Evolutionary conservation across 2,113 vertebrate species (phyloP).

Genomic region (Platysteira castanea): DNA sequence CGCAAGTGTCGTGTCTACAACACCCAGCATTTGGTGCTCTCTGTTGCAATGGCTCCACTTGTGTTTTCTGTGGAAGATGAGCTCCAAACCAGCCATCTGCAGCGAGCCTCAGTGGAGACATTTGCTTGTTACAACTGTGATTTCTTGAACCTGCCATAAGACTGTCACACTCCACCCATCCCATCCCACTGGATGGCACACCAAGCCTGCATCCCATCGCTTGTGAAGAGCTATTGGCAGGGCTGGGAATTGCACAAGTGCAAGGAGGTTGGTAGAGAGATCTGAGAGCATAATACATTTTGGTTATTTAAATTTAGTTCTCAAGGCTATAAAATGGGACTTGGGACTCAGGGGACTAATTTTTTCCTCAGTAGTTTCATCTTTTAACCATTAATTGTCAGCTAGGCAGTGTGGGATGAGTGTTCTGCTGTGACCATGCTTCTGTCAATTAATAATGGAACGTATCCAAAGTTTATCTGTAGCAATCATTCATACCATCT

Average conservation of each 20-base stretch:
- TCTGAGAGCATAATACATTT: constrained; percentile 34
- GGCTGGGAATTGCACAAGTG: not conserved
- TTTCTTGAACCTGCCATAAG: constrained; percentile 11
- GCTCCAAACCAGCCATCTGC: constrained; percentile 5
- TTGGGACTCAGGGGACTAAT: constrained; percentile 4
- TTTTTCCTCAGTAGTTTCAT: constrained; percentile 45
- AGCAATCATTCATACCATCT: constrained; percentile 70
- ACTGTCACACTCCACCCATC: not conserved
- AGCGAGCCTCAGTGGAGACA: not conserved
- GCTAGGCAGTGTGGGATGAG: constrained; percentile 2
- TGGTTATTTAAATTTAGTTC: constrained; percentile 46
- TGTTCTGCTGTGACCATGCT: constrained; percentile 38
- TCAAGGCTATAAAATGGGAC: constrained; percentile 32
- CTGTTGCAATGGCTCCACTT: not conserved
- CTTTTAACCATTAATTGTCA: constrained; percentile 63
- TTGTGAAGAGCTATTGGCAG: not conserved
- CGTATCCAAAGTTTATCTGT: constrained; percentile 67
- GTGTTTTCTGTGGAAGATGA: not conserved
- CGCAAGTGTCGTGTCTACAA: not conserved
- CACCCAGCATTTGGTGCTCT: accelerated
- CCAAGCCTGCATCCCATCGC: not conserved
- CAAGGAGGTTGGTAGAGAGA: not conserved
- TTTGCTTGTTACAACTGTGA: not conserved
- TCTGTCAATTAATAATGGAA: constrained; percentile 70
- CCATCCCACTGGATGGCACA: not conserved